phyloP scores from a whole-genome alignment of 2,113 vertebrate genomes.

The Pterocles gutturalis region DNA sequence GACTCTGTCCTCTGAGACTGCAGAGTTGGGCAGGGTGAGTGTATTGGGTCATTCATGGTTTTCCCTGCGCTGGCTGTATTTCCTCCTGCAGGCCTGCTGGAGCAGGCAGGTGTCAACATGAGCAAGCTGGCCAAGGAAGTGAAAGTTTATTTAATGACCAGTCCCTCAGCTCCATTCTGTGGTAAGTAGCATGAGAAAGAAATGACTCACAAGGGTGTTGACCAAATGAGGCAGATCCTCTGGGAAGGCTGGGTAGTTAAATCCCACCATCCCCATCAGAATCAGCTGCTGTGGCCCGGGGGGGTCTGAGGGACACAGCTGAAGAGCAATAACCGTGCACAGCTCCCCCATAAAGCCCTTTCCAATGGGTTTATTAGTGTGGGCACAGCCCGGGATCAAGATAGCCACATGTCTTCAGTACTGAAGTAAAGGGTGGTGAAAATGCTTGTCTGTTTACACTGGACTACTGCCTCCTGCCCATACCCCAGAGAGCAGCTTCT shows the following conservation, averaged over 20 bases:
- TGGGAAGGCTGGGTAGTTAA: not conserved
- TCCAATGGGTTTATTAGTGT: not conserved
- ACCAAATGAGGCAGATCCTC: not conserved
- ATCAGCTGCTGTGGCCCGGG: not conserved
- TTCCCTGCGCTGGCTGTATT: not conserved
- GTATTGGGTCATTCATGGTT: not conserved
- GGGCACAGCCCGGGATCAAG: not conserved
- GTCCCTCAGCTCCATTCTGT: constrained; percentile 84
- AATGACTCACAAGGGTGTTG: not conserved
- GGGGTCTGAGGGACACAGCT: not conserved
- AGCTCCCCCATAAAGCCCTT: not conserved
- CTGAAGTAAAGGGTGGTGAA: not conserved
- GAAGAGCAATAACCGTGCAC: not conserved
- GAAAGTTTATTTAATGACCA: constrained; percentile 86
- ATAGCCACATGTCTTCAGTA: not conserved
- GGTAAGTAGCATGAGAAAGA: constrained; percentile 79
- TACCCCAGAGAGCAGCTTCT: not conserved
- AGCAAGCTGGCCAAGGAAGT: constrained; percentile 82
- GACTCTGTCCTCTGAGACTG: not conserved
- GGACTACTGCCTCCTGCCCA: not conserved
- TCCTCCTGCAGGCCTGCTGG: constrained; percentile 78
- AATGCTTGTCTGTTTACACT: not conserved
- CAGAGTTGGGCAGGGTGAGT: not conserved
- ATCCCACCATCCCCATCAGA: not conserved
- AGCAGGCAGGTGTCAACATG: constrained; percentile 79